Evolutionary conservation across 2,888 invertebrate genomes (phyloP), one percentile per base, ranked within the genome.

Genomic region (Merodon equestris): DNA sequence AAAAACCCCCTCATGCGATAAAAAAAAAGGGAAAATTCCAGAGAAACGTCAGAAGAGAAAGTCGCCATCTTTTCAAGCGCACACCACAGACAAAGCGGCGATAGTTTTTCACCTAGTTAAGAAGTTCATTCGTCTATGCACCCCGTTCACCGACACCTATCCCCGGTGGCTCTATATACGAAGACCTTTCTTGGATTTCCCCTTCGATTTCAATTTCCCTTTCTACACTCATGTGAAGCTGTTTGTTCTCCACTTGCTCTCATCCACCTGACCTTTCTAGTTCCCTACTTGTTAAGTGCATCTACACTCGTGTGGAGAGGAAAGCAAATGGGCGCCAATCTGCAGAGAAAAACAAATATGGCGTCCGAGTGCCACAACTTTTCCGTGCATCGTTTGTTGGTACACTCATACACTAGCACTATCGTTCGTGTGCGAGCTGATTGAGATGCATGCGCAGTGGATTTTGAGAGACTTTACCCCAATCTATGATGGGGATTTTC

Each of bases 51-150:
- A 50, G 5, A 40, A 54, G 67, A 61, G 71, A 72, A 72, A 61
- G 66, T 72, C 57, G 53, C 57, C 67, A 72, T 77, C 42, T 77
- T 63, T 63, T 38, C 18, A 72, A 66, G 40, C 51, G 66, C 44
- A 51, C 42, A 38, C 38, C 63, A 42, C 53, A 67, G 73, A 77
- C 77, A 61, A 72, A 68, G 68, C 67, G 68, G 72, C 54, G 79
- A 79, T 74, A 79, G 79, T 79, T 79, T 76, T 79, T 79, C 79
- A 79, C 79, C 79, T 74, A 74, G 54, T 74, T 74, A 79, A 79
- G 79, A 79, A 79, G 73, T 79, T 79, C 58, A 74, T 63, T 68
- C 70, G 58, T 74, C 56, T 79, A 40, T 53, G 50, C 40, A 10
- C 5, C 58, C 58, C 38, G 2, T 7, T 27, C 38, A 7, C 12